Base-by-base conservation (phyloP, 2,113 vertebrate species). In the Orientallactaga bullata region DNA sequence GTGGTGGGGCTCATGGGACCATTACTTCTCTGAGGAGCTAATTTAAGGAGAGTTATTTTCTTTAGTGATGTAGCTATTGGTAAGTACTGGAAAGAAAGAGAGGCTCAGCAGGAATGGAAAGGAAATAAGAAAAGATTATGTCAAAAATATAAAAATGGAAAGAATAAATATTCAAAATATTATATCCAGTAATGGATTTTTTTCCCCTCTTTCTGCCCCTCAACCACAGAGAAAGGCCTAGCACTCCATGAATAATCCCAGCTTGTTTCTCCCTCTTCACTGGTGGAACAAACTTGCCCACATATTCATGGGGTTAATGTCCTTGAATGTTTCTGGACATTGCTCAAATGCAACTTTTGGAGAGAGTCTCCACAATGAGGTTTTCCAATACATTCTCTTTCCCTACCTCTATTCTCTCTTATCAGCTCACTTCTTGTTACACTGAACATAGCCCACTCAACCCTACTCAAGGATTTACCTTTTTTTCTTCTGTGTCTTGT, bases 221-320 rank as follows among this genome's bases (percentile, higher is more conserved):
- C 5, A 58, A 13, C 8, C 47, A 66, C 5, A 17, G 2, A 35
- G 42, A 23, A 3, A 35, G 23, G 26, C 35, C 37, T 20, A 30
- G 30, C 2, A 42, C 23, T 60, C 8, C 12, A 28, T 71, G 24
- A 47, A 84, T 68, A n/a, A n/a, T 9, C 24, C 32, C 26, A 9
- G 21, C 60, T 85, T 66, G 18, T 3, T 18, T 17, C 23, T 77
- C 10, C 1, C 30, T 39, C 13, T 23, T 74, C 12, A 72, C 20
- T 68, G 13, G 4, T 84, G 21, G 15, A 72, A 68, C 1, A 20
- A 28, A 17, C 28, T 71, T 66, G 11, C 60, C 30, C 2, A 60
- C 5, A 5, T 8, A 84, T 51, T 8, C 12, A 28, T 0, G 17
- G 1, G 7, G 28, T 3, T 69, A 7, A 30, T 2, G 26, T 51